phyloP scores from a whole-genome alignment of 2,888 invertebrate genomes.

The Tenthredo scrophulariae region DNA sequence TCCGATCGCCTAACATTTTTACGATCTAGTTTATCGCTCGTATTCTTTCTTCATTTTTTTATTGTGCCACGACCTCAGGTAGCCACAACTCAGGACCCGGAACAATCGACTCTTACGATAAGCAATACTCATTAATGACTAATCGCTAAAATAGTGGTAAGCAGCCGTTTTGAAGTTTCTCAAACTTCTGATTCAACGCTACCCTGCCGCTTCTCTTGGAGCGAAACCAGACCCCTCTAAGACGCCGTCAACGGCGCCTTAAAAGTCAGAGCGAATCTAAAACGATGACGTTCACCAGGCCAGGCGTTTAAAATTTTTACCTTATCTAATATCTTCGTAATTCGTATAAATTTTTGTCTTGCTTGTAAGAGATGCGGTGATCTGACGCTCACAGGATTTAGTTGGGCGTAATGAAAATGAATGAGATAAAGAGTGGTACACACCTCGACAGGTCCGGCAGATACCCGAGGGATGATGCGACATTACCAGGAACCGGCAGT shows the following conservation, averaged over 20 bases:
- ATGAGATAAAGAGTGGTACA: slow-evolving; percentile 63
- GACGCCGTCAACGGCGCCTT: neutral
- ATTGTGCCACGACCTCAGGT: neutral
- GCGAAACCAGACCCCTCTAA: slow-evolving; percentile 21
- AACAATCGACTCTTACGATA: slow-evolving; percentile 36
- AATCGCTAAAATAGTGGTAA: slow-evolving; percentile 28
- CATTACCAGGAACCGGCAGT: slow-evolving; percentile 54
- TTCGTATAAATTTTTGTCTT: slow-evolving; percentile 38
- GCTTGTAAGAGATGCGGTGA: neutral
- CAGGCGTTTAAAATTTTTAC: slow-evolving; percentile 1
- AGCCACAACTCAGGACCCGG: slow-evolving; percentile 21
- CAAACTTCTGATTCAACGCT: neutral
- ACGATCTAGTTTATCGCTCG: slow-evolving; percentile 32
- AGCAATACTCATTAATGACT: slow-evolving; percentile 26
- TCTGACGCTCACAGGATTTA: neutral
- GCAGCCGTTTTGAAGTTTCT: neutral
- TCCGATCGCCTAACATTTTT: slow-evolving; percentile 21
- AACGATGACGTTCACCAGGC: slow-evolving; percentile 34
- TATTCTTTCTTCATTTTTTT: slow-evolving; percentile 1
- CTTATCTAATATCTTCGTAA: slow-evolving; percentile 33
- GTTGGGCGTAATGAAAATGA: slow-evolving; percentile 64
- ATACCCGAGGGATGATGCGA: slow-evolving; percentile 60
- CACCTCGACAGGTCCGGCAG: slow-evolving; percentile 54
- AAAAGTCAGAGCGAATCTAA: slow-evolving; percentile 36
- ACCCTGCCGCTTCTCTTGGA: neutral